phyloP scores from a whole-genome alignment of 2,113 vertebrate species.

The Kryptolebias marmoratus region DNA sequence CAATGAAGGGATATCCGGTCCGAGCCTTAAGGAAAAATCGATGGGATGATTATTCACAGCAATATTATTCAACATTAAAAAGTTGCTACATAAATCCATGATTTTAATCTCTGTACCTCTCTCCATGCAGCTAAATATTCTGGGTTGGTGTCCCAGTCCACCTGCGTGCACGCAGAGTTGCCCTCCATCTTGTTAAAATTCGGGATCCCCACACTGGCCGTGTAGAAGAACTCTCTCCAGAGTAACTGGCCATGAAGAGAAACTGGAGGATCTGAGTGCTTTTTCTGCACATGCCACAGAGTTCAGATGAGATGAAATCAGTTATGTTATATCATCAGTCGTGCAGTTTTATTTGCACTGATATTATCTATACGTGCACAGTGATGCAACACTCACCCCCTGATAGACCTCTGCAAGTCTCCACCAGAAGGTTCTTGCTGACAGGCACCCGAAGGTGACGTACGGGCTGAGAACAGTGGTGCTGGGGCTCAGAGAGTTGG shows the following conservation, averaged over 20 bases:
- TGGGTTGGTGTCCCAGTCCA: conserved; percentile 75
- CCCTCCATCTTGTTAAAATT: conserved; percentile 80
- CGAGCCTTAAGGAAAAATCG: conserved; percentile 51
- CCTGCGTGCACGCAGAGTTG: conserved; percentile 75
- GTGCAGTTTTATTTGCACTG: neutral
- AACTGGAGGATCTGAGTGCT: conserved; percentile 80
- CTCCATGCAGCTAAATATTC: conserved; percentile 72
- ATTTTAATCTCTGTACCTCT: conserved; percentile 63
- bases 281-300: conserved; percentile 63
- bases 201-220: conserved; percentile 68
- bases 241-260: conserved; percentile 83
- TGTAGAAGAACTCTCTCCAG: conserved; percentile 85
- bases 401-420: conserved; percentile 72
- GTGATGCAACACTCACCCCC: conserved; percentile 69
- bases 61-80: neutral
- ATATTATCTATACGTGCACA: neutral
- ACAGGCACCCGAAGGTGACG: conserved; percentile 79
- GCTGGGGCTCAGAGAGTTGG: conserved; percentile 80
- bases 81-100: neutral
- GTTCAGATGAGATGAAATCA: neutral
- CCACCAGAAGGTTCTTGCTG: conserved; percentile 82
- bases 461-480: conserved; percentile 84
- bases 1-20: conserved; percentile 78
- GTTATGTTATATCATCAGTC: neutral
- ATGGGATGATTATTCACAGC: neutral